phyloP scores from a whole-genome alignment of 1,140 invertebrate genomes.

The Augochlora pura region DNA sequence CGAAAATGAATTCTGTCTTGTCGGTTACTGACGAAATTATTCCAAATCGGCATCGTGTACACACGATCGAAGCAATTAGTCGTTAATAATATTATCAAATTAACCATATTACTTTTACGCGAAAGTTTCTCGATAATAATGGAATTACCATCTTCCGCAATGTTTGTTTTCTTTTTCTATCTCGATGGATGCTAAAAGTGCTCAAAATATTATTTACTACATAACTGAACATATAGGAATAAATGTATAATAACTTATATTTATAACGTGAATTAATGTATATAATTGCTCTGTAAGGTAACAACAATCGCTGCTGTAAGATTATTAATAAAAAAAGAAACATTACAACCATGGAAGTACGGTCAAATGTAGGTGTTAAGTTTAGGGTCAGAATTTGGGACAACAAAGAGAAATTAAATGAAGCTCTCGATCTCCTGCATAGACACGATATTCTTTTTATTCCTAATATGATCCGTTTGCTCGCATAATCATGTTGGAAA shows the following conservation, averaged over 20 bases:
- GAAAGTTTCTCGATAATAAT: constrained; percentile 18
- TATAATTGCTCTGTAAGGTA: constrained; percentile 66
- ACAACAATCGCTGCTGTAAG: constrained; percentile 39
- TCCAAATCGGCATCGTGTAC: constrained; percentile 21
- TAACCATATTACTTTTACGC: constrained; percentile 25
- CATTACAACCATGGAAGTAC: constrained; percentile 56
- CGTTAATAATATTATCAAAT: constrained; percentile 13
- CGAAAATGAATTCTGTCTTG: constrained; percentile 16
- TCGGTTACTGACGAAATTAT: not conserved
- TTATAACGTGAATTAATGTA: constrained; percentile 72
- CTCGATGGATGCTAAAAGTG: constrained; percentile 62
- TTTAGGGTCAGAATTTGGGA: constrained; percentile 27
- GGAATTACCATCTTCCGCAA: constrained; percentile 27
- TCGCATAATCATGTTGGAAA: not conserved
- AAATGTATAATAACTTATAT: constrained; percentile 75
- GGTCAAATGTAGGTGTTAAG: constrained; percentile 47
- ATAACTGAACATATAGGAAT: constrained; percentile 55
- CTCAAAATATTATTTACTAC: constrained; percentile 68
- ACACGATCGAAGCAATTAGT: not conserved
- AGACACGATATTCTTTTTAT: constrained; percentile 8
- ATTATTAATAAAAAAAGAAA: constrained; percentile 40
- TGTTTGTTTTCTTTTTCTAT: not conserved
- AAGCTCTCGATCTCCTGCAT: constrained; percentile 31
- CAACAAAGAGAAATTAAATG: constrained; percentile 4
- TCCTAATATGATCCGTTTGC: not conserved